phyloP scores from a whole-genome alignment of 2,888 invertebrate species.

The Agrilus mali region DNA sequence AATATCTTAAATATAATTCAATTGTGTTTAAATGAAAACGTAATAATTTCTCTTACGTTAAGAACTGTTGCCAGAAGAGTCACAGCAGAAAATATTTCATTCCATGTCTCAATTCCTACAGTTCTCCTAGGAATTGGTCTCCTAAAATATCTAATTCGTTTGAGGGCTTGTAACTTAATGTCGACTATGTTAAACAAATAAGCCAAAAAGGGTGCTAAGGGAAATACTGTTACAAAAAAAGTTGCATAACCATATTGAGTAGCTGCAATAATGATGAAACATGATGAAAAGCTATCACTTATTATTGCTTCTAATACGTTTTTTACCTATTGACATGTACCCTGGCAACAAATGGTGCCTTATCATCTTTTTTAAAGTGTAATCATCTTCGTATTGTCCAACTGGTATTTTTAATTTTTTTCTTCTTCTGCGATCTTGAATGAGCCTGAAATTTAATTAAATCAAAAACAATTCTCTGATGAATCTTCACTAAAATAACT shows the following conservation, averaged over 20 bases:
- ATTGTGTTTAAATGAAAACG: too few species aligned
- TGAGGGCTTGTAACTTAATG: constrained; percentile 31
- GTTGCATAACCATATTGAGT: constrained; percentile 55
- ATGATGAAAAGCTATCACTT: constrained; percentile 3
- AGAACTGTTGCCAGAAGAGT: constrained; percentile 24
- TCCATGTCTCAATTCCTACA: constrained; percentile 24
- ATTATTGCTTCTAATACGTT: constrained; percentile 2
- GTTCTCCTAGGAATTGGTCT: constrained; percentile 19
- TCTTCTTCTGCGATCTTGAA: not conserved
- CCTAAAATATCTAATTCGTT: constrained; percentile 17
- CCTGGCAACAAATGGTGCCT: constrained; percentile 25
- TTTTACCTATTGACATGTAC: constrained; percentile 27
- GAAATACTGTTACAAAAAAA: constrained; percentile 52
- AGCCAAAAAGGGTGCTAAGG: constrained; percentile 51
- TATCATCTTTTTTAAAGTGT: constrained; percentile 20
- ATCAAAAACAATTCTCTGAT: too few species aligned
- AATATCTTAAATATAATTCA: too few species aligned
- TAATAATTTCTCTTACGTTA: constrained; percentile 20
- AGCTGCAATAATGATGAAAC: constrained; percentile 29
- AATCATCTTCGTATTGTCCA: constrained; percentile 31
- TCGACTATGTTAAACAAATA: constrained; percentile 50
- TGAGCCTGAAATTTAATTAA: too few species aligned
- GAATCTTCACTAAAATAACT: too few species aligned
- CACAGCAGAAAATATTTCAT: constrained; percentile 23
- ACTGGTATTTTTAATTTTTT: constrained; percentile 6